Percentiles rank a stretch among this genome's conserved stretches.
Evolutionary conservation across 2,113 vertebrate genomes (phyloP).

Genomic region (Alligator sinensis): DNA sequence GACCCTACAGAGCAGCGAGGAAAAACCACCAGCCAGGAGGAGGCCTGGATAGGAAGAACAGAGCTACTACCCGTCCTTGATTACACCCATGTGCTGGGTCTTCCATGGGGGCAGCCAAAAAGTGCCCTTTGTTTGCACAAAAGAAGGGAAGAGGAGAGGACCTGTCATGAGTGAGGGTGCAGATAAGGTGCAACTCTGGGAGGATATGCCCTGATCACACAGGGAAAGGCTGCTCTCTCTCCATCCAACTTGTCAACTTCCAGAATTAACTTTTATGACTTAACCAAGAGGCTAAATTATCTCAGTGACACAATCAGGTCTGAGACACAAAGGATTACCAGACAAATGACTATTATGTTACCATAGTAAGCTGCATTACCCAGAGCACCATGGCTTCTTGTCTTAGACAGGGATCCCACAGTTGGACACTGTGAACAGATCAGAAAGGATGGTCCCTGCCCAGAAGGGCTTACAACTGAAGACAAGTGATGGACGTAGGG

Average conservation of each 20-base stretch:
- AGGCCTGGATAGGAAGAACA: not conserved
- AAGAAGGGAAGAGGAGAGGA: not conserved
- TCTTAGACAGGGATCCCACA: no score
- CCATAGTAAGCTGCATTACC: not conserved
- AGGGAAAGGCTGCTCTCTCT: no score
- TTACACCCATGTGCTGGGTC: not conserved
- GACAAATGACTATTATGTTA: not conserved
- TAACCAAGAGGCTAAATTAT: not conserved
- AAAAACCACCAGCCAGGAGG: not conserved
- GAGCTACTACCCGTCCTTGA: not conserved
- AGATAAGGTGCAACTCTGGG: not conserved
- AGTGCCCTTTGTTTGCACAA: conserved; percentile 7
- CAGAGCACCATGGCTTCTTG: no score
- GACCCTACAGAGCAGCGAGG: not conserved
- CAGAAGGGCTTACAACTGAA: conserved; percentile 39
- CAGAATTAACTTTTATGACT: not conserved
- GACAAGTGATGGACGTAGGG: conserved; percentile 18
- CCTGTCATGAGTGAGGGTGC: not conserved
- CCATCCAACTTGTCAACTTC: no score
- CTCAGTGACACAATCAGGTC: not conserved
- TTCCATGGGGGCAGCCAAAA: not conserved
- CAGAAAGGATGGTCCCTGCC: conserved; percentile 2
- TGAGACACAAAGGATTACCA: not conserved
- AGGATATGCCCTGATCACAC: no score
- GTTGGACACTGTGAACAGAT: not conserved